These are phyloP conservation scores for Lepilemur septentrionalis DNA, from an alignment of 2,797 vertebrate genomes.

Conservation along the genomic window DNA sequence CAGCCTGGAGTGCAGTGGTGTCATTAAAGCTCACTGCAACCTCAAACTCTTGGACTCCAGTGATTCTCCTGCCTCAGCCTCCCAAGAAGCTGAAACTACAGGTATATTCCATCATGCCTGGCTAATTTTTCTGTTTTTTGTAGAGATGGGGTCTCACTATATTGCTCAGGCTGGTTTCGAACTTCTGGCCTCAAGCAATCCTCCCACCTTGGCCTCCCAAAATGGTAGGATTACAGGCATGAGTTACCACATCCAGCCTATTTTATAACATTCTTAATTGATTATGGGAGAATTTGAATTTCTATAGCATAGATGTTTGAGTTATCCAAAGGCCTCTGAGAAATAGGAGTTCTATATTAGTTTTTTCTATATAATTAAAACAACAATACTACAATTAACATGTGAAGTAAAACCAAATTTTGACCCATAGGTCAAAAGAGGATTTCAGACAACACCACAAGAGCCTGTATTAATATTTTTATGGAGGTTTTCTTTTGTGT, in stretches of 20 bases:
- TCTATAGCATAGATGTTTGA: background rate
- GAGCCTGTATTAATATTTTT: background rate
- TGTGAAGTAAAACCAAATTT: conserved; percentile 14
- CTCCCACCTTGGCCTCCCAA: background rate
- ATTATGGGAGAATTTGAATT: conserved; percentile 20
- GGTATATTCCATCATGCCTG: background rate
- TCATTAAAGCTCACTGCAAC: too few species aligned
- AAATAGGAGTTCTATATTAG: background rate
- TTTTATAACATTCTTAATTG: conserved; percentile 42
- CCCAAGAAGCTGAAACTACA: background rate
- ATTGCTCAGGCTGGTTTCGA: background rate
- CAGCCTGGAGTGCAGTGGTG: background rate
- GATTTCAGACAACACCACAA: background rate
- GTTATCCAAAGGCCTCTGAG: background rate
- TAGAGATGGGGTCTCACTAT: background rate
- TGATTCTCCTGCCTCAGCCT: background rate
- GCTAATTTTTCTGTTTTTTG: background rate
- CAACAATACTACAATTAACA: background rate
- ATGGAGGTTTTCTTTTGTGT: background rate
- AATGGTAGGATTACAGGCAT: background rate
- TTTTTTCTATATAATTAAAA: conserved; percentile 46
- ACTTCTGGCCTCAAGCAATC: background rate
- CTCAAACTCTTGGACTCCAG: too few species aligned
- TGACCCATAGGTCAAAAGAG: background rate
- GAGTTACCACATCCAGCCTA: background rate